Base-by-base conservation (phyloP, 1,140 invertebrate genomes). In the Ips typographus region DNA sequence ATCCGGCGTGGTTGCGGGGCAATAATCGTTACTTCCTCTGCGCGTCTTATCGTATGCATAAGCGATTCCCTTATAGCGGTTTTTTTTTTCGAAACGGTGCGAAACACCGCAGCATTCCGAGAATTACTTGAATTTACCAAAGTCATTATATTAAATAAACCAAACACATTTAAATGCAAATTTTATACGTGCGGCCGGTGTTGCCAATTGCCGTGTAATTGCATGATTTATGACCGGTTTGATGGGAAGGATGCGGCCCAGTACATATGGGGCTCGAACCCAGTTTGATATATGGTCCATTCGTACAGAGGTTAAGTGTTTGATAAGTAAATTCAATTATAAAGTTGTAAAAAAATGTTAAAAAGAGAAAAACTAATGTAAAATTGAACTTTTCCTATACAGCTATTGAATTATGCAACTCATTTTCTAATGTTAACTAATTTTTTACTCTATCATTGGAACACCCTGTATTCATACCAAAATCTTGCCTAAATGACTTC, bases 91-190 rank as follows among this genome's bases (percentile, higher is more conserved):
- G 53, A 56, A 56, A 56, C 53, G 53, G 53, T 56, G 53, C 53
- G 53, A 56, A 56, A 37, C 53, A 56, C 53, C 53, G 38, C 7
- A 7, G 53, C 37, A 56, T 56, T 56, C 53, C 39, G 22, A 37
- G 53, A 56, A 56, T 37, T 56, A 56, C 38, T 56, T 56, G 53
- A 56, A 56, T 56, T 56, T 56, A 56, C 38, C 53, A 56, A 56
- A 56, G 53, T 56, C 53, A 56, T 56, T 56, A 56, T 56, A 56
- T 56, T 56, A 56, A 56, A 56, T 56, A 56, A 56, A 56, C n/a
- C 53, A 56, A 56, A 56, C 53, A 56, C 53, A 56, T 56, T 56
- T 56, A 56, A 36, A 56, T 56, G 53, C 53, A 56, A 56, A 56
- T 56, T 56, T 36, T 56, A 56, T 56, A 56, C 44, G 38, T n/a